phyloP scores from a whole-genome alignment of 2,113 vertebrate species.

The Erythrocercus mccallii region DNA sequence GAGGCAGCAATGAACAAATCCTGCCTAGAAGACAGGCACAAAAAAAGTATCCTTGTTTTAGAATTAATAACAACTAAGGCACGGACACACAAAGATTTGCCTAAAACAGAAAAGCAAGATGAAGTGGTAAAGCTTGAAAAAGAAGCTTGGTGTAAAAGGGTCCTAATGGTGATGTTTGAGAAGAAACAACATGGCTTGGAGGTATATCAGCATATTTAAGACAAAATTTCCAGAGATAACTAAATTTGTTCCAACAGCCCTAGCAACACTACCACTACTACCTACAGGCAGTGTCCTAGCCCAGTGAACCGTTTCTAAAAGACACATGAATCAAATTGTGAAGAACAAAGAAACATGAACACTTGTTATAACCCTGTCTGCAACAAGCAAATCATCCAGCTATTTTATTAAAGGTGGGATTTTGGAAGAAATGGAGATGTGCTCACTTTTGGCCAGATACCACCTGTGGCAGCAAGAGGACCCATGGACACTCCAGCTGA shows the following conservation, averaged over 20 bases:
- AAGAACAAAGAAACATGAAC: background rate
- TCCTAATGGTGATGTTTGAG: background rate
- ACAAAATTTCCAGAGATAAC: background rate
- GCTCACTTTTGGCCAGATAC: background rate
- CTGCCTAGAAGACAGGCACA: background rate
- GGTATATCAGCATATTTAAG: background rate
- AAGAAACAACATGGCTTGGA: background rate
- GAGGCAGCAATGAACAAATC: background rate
- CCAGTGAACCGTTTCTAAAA: background rate
- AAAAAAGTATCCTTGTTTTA: background rate
- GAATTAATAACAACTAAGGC: background rate
- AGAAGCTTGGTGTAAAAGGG: background rate
- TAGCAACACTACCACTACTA: background rate
- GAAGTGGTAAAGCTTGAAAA: background rate
- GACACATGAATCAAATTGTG: background rate
- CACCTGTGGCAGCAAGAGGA: background rate
- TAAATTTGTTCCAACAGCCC: background rate
- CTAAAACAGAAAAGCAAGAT: background rate
- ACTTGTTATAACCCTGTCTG: background rate
- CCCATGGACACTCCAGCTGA: fast-evolving
- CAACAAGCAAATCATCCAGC: background rate
- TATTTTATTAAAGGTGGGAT: background rate
- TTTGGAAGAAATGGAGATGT: background rate
- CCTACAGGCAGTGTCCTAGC: background rate
- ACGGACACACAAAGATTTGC: background rate